Evolutionary conservation across 2,888 invertebrate species (phyloP), one percentile per base, ranked within the genome.

Genomic region (Zaprionus lineosus): DNA sequence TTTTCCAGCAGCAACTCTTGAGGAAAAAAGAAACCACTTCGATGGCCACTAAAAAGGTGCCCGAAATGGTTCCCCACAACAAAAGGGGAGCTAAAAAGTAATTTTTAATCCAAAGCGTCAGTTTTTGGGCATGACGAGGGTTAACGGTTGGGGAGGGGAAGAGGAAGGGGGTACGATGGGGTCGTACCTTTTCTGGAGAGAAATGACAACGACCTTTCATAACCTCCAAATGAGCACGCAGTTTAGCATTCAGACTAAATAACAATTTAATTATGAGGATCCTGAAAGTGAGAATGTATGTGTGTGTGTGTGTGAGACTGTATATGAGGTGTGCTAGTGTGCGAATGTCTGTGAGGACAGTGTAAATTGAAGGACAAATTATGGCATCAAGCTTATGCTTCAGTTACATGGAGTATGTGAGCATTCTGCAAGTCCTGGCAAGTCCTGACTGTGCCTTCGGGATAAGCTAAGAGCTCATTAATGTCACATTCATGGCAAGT

Each of bases 401-500:
- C 8, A 18, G 46, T 26, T 28, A 4, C 24, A 19, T 41, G 24
- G 31, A 7, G 12, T 29, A 5, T 39, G 15, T 31, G 14, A 26
- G 16, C 19, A 9, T 18, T 6, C 24, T 39, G 29, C 24, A 18
- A 37, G 43, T 39, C 29, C 56, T 28, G 19, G n/a, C n/a, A n/a
- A n/a, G n/a, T 14, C 26, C 12, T 43, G 39, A 11, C 74, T 74
- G 67, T 18, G 75, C 78, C 84, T 63, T 40, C 82, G 78, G 78
- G 78, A 84, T 84, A 84, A 82, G 78, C 83, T 65, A 47, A 74
- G 84, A 84, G 83, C 79, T 79, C 84, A 79, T 79, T 79, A 79
- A 79, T 79, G 79, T 79, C 84, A 78, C 84, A 79, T 79, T 79
- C 84, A 84, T 74, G 78, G 72, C 72, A 58, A 59, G 60, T 61